phyloP scores from a whole-genome alignment of 2,797 vertebrate species.

The Ceryle rudis region DNA sequence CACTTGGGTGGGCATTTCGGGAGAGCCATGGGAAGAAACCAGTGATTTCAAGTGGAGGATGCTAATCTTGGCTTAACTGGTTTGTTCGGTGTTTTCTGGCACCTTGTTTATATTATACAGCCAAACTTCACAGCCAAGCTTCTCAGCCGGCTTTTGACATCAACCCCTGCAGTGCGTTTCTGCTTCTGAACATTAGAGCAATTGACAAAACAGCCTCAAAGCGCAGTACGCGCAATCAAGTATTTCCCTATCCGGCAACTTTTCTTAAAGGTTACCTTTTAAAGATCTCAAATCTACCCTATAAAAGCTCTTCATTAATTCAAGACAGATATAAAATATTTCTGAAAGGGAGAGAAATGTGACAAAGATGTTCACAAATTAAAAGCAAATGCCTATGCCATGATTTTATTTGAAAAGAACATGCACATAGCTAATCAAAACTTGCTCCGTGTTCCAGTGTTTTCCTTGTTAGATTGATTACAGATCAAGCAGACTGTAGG shows the following conservation, averaged over 20 bases:
- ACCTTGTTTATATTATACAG: not conserved
- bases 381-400: not conserved
- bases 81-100: not conserved
- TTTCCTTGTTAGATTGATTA: constrained; percentile 38
- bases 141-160: not conserved
- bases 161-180: not conserved
- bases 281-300: not conserved
- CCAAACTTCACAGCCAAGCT: not conserved
- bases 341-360: not conserved
- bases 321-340: not conserved
- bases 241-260: not conserved
- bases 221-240: not conserved
- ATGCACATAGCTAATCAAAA: not conserved
- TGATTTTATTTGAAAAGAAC: constrained; percentile 27
- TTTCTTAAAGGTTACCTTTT: not conserved
- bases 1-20: not conserved
- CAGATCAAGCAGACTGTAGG: not conserved
- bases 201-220: not conserved
- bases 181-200: not conserved
- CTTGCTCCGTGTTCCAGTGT: not conserved
- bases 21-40: not conserved
- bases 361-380: not conserved
- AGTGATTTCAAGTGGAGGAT: not conserved
- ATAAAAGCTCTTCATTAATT: not conserved
- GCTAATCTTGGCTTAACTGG: not conserved